Base-by-base conservation (phyloP, 2,113 vertebrate genomes). In the Heterotis niloticus region DNA sequence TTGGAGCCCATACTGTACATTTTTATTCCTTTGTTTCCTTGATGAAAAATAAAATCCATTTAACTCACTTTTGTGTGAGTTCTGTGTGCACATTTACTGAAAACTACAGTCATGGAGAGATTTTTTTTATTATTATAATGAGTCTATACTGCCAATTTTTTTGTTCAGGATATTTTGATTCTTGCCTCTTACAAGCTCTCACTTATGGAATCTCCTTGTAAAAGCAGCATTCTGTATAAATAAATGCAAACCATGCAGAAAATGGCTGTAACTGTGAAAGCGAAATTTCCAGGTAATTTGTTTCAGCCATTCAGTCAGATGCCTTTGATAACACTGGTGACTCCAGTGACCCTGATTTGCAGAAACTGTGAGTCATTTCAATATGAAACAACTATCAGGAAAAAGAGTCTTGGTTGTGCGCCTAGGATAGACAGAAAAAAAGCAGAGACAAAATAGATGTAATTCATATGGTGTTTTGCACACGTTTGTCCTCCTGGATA, bases 181-280 rank as follows among this genome's bases (percentile, higher is more conserved):
- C 34, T 44, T 44, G 34, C 34, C 34, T 44, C 34, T 44, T 44
- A 44, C 34, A 44, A 44, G 34, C 34, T 4, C 7, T 44, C 34
- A 44, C 34, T 44, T 44, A 24, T 13, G 14, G 54, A 20, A 59
- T 59, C 14, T 26, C 56, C 20, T 62, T 62, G 59, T 20, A 62
- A 62, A 11, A 4, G 20, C 59, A 62, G 12, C 10, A 13, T 57
- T 44, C 34, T 44, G 34, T 4, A 44, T 44, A 44, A 44, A 44
- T 74, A 74, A 59, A 29, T 74, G 51, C 71, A 59, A 74, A 74
- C 23, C 71, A 74, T 26, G 71, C 56, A 24, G 23, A 57, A 54
- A 59, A 13, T 17, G 52, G 11, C 28, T 9, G n/a, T 18, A 23
- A 10, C 44, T 0, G 69, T 23, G 9, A 73, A 24, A 54, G 24